phyloP scores from a whole-genome alignment of 1,140 invertebrate genomes.

The Solen grandis region DNA sequence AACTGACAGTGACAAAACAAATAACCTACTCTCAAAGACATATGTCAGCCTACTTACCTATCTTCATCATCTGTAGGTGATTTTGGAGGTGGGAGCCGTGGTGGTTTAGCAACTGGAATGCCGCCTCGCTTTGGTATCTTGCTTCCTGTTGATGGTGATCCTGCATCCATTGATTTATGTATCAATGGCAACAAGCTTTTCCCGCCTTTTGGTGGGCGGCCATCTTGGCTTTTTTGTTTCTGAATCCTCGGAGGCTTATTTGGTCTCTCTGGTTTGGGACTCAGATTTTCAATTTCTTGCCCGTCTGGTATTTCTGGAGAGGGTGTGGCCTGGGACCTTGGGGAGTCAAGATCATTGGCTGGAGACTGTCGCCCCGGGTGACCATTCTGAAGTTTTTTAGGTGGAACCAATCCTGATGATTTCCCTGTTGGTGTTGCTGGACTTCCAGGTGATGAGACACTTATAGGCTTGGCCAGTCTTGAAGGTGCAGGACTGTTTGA shows the following conservation, averaged over 20 bases:
- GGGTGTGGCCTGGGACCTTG: background rate
- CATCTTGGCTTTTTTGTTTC: slow-evolving; percentile 45
- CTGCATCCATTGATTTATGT: slow-evolving; percentile 46
- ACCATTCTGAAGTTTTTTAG: slow-evolving; percentile 46
- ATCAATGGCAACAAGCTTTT: slow-evolving; percentile 48
- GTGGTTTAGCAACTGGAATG: slow-evolving; percentile 41
- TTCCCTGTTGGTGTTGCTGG: slow-evolving; percentile 43
- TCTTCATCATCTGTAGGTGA: slow-evolving; percentile 16
- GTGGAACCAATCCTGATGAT: slow-evolving; percentile 31
- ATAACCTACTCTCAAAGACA: too few relatives aligned
- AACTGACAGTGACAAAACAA: too few relatives aligned
- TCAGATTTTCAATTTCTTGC: background rate
- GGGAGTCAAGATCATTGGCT: background rate
- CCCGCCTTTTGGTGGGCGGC: slow-evolving; percentile 21
- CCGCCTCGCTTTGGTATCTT: slow-evolving; percentile 38
- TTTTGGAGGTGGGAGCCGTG: slow-evolving; percentile 5
- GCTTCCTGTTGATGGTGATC: slow-evolving; percentile 20
- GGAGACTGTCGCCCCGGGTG: background rate
- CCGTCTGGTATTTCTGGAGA: background rate
- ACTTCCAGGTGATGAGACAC: slow-evolving; percentile 24
- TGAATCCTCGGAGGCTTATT: slow-evolving; percentile 39
- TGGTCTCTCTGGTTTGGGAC: slow-evolving; percentile 43
- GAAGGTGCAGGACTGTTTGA: slow-evolving; percentile 46
- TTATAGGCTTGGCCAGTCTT: background rate
- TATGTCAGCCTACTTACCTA: too few relatives aligned